phyloP scores from a whole-genome alignment of 2,113 vertebrate genomes.

The Indicator indicator region DNA sequence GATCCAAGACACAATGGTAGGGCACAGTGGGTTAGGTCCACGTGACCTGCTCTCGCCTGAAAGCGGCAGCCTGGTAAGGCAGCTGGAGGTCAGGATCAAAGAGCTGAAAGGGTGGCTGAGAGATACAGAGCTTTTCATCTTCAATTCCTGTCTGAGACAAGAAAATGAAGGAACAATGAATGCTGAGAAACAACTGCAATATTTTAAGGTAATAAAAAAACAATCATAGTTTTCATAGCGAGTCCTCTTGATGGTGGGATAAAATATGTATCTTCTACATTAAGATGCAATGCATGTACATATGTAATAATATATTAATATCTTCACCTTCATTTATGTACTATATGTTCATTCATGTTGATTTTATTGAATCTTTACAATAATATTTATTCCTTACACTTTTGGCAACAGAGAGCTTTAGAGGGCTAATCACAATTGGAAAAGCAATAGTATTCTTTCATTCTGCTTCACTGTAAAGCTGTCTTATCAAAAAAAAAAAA shows the following conservation, averaged over 20 bases:
- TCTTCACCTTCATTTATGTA: conserved; percentile 52
- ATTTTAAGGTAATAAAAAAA: conserved; percentile 92
- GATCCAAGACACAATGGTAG: conserved; percentile 77
- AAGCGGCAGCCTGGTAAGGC: conserved; percentile 89
- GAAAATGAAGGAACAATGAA: conserved; percentile 84
- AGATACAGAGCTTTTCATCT: conserved; percentile 98
- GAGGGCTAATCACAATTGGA: not conserved
- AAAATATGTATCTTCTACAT: conserved; percentile 69
- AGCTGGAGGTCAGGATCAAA: conserved; percentile 94
- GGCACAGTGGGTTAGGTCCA: conserved; percentile 74
- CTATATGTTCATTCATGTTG: conserved; percentile 31
- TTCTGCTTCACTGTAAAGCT: not conserved
- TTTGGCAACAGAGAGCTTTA: not conserved
- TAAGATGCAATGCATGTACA: conserved; percentile 44
- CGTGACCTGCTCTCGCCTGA: conserved; percentile 89
- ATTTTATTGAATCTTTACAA: not conserved
- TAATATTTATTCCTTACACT: not conserved
- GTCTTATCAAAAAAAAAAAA: not conserved
- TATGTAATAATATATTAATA: conserved; percentile 45
- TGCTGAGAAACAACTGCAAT: conserved; percentile 86
- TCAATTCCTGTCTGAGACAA: conserved; percentile 93
- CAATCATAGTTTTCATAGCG: conserved; percentile 59
- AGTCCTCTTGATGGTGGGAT: conserved; percentile 64
- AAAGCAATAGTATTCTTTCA: not conserved
- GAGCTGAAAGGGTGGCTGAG: conserved; percentile 96